Evolutionary conservation across 2,888 invertebrate species (phyloP), one percentile per base, ranked within the genome.

Genomic region (Acanthosepion lycidas): DNA sequence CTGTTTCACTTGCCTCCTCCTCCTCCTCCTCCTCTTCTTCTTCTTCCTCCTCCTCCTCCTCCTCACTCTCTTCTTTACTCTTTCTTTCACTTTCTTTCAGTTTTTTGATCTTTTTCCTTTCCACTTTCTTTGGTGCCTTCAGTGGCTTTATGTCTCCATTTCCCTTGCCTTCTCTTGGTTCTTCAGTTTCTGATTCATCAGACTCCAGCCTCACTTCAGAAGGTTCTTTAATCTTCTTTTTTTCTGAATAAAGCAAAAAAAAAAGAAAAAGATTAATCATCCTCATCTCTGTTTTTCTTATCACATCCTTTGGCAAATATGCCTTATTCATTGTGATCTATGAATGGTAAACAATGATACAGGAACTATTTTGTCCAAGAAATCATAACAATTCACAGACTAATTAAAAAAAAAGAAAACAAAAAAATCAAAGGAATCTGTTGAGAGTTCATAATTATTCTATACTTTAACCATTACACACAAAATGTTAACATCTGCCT

Each of bases 41-140:
- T 51, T 91, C 94, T 42, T 94, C 94, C 6, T 59, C 59, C 91
- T 55, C 93, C 94, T 95, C 95, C 92, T 95, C 95, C 93, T 95
- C 95, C 53, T 94, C 48, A 93, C 94, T 94, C 51, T 95, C 94
- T 93, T 95, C 95, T 94, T 95, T 95, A 49, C 94, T 78, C 93
- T 95, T 95, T 49, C 95, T 55, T 64, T 94, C 94, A 23, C 33
- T 94, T 78, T 8, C 94, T 42, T 33, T 95, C 95, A 94, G 94
- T 95, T 93, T 95, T 95, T 92, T 94, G 92, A 12, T 95, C 95
- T 93, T 94, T 95, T 26, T 95, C 94, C 20, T 95, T 95, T 93
- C 94, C 95, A 78, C 95, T 94, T 91, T 95, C 94, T 51, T 95
- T 95, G 91, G 55, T 59, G 51, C 94, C 94, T 91, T 95, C 94